These are phyloP conservation scores for Sporophila hypoxantha DNA, from an alignment of 2,113 vertebrate genomes.

Conservation along the genomic window DNA sequence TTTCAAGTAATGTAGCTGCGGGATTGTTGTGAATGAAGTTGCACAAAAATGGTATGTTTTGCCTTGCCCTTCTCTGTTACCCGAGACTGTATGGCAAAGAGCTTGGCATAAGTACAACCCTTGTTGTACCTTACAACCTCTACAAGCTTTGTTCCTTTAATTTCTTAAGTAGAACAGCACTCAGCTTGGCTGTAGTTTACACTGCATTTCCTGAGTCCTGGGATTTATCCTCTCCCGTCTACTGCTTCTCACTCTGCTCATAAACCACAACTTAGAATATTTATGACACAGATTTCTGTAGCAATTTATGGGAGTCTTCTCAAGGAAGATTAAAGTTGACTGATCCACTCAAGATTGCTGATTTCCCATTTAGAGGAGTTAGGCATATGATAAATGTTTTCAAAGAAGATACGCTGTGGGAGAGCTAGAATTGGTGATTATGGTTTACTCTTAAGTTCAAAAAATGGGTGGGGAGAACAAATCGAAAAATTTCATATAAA, in stretches of 20 bases:
- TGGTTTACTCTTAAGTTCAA: background rate
- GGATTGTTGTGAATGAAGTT: background rate
- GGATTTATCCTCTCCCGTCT: conserved; percentile 15
- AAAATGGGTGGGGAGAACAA: background rate
- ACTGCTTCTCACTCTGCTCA: background rate
- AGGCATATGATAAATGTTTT: background rate
- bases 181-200: background rate
- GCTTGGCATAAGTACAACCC: background rate
- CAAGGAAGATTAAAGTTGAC: conserved; percentile 12
- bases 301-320: conserved; percentile 1
- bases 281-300: conserved; percentile 15
- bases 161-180: background rate
- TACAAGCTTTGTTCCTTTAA: conserved; percentile 14
- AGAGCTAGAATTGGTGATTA: background rate
- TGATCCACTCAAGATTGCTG: background rate
- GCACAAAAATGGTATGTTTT: background rate
- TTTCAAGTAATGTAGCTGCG: background rate
- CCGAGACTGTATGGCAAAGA: background rate
- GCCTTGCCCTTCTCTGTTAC: background rate
- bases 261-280: conserved; percentile 13
- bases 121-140: background rate
- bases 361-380: conserved; percentile 3
- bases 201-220: background rate
- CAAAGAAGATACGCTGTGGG: background rate
- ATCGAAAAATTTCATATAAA: background rate